Percentiles rank a stretch among this genome's conserved stretches.
Evolutionary conservation across 2,113 vertebrate species (phyloP).

Genomic region (Platichthys flesus): DNA sequence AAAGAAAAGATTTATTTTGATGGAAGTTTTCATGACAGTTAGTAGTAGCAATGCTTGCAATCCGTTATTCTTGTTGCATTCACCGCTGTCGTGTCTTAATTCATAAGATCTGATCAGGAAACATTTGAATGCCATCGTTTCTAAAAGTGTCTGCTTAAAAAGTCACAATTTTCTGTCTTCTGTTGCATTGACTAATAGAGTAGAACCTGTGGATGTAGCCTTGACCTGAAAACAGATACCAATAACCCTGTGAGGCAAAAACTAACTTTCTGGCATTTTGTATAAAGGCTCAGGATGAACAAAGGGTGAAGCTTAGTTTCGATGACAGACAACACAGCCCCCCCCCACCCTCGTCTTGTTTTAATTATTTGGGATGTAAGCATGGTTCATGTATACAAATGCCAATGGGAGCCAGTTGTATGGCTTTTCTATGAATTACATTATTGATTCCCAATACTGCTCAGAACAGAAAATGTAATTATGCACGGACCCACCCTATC

Average conservation of each 20-base stretch:
- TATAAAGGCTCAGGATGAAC: conserved; percentile 66
- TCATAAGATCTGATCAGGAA: no score
- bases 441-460: conserved; percentile 89
- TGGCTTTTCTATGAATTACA: conserved; percentile 87
- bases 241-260: conserved; percentile 50
- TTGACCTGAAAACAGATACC: conserved; percentile 32
- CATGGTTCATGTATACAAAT: conserved; percentile 73
- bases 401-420: conserved; percentile 74
- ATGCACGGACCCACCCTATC: conserved; percentile 79
- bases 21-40: no score
- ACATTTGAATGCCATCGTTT: no score
- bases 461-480: conserved; percentile 92
- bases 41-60: no score
- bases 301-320: conserved; percentile 71
- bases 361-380: conserved; percentile 74
- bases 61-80: no score
- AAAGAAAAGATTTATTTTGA: no score
- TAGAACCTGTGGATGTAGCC: background rate
- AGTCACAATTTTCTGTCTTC: no score
- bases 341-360: conserved; percentile 12
- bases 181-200: no score
- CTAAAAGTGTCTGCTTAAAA: no score
- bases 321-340: conserved; percentile 59
- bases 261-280: conserved; percentile 33
- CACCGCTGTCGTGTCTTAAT: no score